Conservation (phyloP, 2,888 invertebrate genomes). For the Rhagonycha lutea region DNA sequence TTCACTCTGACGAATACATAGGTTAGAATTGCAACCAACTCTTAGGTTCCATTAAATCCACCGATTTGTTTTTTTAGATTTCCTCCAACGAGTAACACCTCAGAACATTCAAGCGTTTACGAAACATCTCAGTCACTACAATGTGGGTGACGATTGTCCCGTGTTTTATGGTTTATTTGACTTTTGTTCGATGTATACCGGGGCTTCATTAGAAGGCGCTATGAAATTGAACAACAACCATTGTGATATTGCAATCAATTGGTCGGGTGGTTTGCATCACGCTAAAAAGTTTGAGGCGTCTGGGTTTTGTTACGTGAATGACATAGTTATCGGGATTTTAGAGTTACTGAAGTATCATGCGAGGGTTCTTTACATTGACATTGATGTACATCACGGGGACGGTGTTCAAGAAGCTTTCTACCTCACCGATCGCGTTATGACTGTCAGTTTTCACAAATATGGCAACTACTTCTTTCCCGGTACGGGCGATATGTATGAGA, state of each 20-base stretch:
- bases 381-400: conserved; percentile 97
- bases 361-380: conserved; percentile 95
- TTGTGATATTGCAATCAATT: conserved; percentile 97
- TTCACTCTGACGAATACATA: conserved; percentile 98
- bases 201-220: conserved; percentile 96
- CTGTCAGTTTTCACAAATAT: conserved; percentile 98
- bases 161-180: conserved; percentile 97
- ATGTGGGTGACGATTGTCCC: conserved; percentile 97
- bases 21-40: conserved; percentile 35
- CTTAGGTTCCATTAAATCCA: background rate
- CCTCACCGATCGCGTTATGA: conserved; percentile 97
- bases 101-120: conserved; percentile 93
- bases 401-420: conserved; percentile 99
- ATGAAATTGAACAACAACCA: conserved; percentile 93
- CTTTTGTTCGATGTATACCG: conserved; percentile 98
- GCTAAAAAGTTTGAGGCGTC: conserved; percentile 99
- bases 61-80: conserved; percentile 62
- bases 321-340: conserved; percentile 96
- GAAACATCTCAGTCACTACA: conserved; percentile 90
- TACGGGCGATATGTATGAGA: conserved; percentile 98
- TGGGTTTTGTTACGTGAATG: conserved; percentile 99
- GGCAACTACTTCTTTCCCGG: conserved; percentile 98
- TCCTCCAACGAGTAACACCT: conserved; percentile 92
- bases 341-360: conserved; percentile 94
- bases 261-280: conserved; percentile 97